phyloP scores from a whole-genome alignment of 2,888 invertebrate genomes.

The Empis stercorea region DNA sequence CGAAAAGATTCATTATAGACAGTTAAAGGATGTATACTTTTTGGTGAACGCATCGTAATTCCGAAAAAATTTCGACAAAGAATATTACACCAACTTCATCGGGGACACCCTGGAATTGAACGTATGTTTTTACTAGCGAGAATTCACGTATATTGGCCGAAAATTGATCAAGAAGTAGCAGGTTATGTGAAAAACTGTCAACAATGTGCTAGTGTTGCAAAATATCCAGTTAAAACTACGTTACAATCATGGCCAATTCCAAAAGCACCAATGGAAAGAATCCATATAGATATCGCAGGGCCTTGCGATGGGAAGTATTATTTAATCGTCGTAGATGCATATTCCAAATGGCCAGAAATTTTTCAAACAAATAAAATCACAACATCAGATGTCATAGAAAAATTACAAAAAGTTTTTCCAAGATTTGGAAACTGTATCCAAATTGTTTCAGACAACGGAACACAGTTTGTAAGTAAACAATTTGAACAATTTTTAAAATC shows the following conservation, averaged over 20 bases:
- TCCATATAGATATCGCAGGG: slow-evolving; percentile 16
- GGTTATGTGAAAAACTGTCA: slow-evolving; percentile 11
- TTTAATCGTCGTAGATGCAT: slow-evolving; percentile 28
- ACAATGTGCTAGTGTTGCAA: slow-evolving; percentile 7
- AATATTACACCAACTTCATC: slow-evolving; percentile 16
- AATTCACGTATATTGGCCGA: slow-evolving; percentile 17
- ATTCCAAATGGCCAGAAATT: slow-evolving; percentile 34
- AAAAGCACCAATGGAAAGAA: slow-evolving; percentile 13
- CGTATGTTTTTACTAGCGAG: slow-evolving; percentile 14
- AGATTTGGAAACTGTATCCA: slow-evolving; percentile 12
- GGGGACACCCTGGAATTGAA: slow-evolving; percentile 18
- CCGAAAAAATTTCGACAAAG: slow-evolving; percentile 9
- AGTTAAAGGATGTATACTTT: slow-evolving; percentile 11
- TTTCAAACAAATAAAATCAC: slow-evolving; percentile 14
- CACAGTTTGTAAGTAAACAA: slow-evolving; percentile 7
- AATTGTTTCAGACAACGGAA: slow-evolving; percentile 9
- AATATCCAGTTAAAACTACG: slow-evolving; percentile 8
- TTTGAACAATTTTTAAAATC: slow-evolving; percentile 7
- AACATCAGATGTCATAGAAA: slow-evolving; percentile 10
- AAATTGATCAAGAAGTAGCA: slow-evolving; percentile 16
- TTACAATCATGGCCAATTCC: slow-evolving; percentile 13
- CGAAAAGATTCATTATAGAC: slow-evolving; percentile 10
- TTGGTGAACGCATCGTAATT: slow-evolving; percentile 11
- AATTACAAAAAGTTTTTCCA: slow-evolving; percentile 13
- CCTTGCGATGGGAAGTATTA: slow-evolving; percentile 4